A percentile compares a stretch with the other conserved stretches of the same genome.
Conservation (phyloP, 1,140 invertebrate genomes). For the Teleopsis dalmanni region DNA sequence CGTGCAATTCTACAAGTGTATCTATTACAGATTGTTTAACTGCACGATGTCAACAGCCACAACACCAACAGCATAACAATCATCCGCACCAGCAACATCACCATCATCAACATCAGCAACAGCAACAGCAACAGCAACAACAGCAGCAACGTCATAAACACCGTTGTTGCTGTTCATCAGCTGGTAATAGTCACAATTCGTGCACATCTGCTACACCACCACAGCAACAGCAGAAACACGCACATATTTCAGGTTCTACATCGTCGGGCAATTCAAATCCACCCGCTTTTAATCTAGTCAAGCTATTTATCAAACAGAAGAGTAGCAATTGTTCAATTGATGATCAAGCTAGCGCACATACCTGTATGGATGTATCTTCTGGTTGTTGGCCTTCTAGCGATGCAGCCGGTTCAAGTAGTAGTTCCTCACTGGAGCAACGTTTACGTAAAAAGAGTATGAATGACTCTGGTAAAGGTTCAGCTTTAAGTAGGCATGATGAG, state of each 20-base stretch:
- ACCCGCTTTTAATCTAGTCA: conserved; percentile 67
- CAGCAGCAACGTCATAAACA: conserved; percentile 29
- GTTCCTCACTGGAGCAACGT: conserved; percentile 33
- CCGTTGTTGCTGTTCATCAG: conserved; percentile 24
- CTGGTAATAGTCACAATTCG: conserved; percentile 45
- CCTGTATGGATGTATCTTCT: conserved; percentile 57
- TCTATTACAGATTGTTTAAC: conserved; percentile 33
- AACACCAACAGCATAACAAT: conserved; percentile 41
- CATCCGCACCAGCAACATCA: conserved; percentile 29
- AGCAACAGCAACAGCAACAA: conserved; percentile 14
- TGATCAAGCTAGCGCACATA: conserved; percentile 38
- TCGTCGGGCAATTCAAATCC: conserved; percentile 39
- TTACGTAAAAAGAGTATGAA: conserved; percentile 44
- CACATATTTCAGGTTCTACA: conserved; percentile 32
- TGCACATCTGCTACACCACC: conserved; percentile 1
- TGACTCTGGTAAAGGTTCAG: conserved; percentile 48
- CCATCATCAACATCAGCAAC: conserved; percentile 12
- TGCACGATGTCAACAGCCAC: conserved; percentile 16
- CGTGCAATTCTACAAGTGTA: conserved; percentile 21
- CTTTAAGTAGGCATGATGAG: conserved; percentile 44
- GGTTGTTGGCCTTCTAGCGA: conserved; percentile 52
- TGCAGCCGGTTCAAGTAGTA: conserved; percentile 32
- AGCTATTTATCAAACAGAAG: conserved; percentile 83
- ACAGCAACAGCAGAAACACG: conserved; percentile 9
- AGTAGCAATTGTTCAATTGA: conserved; percentile 55